Evolutionary conservation across 1,140 invertebrate species (phyloP).

Genomic region (Rhysida immarginata): DNA sequence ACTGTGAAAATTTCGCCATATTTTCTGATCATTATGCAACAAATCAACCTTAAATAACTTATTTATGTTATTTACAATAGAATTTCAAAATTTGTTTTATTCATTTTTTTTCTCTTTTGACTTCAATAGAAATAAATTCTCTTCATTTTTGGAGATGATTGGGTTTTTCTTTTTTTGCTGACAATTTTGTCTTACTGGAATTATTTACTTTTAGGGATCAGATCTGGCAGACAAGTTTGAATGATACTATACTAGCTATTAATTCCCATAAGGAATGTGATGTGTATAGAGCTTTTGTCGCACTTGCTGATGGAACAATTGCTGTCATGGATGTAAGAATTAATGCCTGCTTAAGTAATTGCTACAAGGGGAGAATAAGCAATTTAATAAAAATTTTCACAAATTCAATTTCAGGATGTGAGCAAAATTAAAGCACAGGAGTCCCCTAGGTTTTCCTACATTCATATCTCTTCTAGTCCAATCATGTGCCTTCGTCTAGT

Average conservation of each 20-base stretch:
- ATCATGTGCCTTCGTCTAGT: slow-evolving; percentile 31
- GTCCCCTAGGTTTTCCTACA: slow-evolving; percentile 31
- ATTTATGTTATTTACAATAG: not conserved
- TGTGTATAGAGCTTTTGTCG: slow-evolving; percentile 28
- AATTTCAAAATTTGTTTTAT: not conserved
- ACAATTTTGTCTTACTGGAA: not conserved
- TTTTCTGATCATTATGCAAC: too few relatives aligned
- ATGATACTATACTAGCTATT: slow-evolving; percentile 34
- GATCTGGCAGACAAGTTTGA: slow-evolving; percentile 33
- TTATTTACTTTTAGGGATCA: slow-evolving; percentile 23
- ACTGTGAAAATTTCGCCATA: too few relatives aligned
- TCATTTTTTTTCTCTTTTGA: not conserved
- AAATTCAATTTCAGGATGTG: too few relatives aligned
- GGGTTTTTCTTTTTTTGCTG: not conserved
- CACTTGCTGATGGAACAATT: slow-evolving; percentile 36
- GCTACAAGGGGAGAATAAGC: too few relatives aligned
- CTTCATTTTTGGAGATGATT: not conserved
- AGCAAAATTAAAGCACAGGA: not conserved
- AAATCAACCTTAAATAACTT: too few relatives aligned
- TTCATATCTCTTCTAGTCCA: slow-evolving; percentile 29
- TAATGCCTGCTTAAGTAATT: too few relatives aligned
- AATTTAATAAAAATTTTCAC: too few relatives aligned
- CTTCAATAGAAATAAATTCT: too few relatives aligned
- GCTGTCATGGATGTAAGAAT: slow-evolving; percentile 33
- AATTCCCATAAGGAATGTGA: slow-evolving; percentile 26